Base-by-base conservation (phyloP, 2,113 vertebrate genomes). In the Gallinago media region DNA sequence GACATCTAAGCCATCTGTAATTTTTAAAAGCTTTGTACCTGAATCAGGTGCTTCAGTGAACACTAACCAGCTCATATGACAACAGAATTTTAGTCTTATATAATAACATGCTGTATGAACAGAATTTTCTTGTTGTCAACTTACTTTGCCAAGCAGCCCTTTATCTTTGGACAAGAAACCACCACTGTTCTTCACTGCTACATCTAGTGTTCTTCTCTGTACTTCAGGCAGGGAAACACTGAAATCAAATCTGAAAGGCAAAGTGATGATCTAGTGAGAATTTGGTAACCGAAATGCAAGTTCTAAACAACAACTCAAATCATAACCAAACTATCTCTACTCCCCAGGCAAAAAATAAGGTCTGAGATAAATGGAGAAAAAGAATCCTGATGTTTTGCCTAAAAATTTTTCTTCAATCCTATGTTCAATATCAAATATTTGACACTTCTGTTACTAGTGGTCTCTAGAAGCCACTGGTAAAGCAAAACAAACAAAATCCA, bases 131-230 rank as follows among this genome's bases (percentile, higher is more conserved):
- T 76, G 11, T 84, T 50, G 20, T 59, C 50, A 70, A 96, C 97
- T 96, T 94, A 99, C 99, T 98, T 99, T 99, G 97, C 99, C 99
- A 85, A 99, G 99, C 54, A 99, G 98, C 59, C 99, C 99, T 98
- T 99, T 99, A 97, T 99, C 99, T 98, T 99, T 99, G 96, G 99
- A 99, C 90, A 99, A 96, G 96, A 99, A 98, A 58, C 99, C 98
- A 7, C 99, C 99, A 9, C 99, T 99, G 94, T 99, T 99, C 98
- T 99, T 99, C 90, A 99, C 99, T 0, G 99, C 99, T 15, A 99
- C 99, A 46, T 99, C 99, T 96, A 99, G 97, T 5, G 98, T 99
- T 86, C 99, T 98, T 82, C 98, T 98, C 95, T 99, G 98, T 44
- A 99, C 98, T 89, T 99, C 99, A 46, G 98, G 98, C 17, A 99